Evolutionary conservation across 1,140 invertebrate genomes (phyloP), one percentile per base, ranked within the genome.

Genomic region (Sycobia sp.): DNA sequence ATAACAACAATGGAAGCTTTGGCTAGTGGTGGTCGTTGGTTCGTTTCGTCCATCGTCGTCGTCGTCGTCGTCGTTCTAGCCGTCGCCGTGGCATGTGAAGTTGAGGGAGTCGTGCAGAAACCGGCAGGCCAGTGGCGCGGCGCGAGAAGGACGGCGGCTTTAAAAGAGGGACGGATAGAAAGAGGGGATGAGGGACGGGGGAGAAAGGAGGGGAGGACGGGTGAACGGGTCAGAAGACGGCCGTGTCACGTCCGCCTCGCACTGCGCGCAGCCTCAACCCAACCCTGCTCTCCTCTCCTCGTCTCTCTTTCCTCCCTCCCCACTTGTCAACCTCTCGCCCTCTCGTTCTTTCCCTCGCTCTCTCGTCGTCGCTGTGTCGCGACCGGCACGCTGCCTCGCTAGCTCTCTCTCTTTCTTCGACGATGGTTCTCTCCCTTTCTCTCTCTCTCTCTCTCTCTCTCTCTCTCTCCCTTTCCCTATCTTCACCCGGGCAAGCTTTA

Each of bases 1-100:
- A 81, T 76, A 81, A 81, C 77, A 81, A 81, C 78, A 80, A 79
- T 80, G 70, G 77, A 76, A 57, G 22, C 69, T 65, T 58, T 71
- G 75, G 71, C 76, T 71, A 74, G 72, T 71, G 34, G 56, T 20
- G 20, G 34, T 55, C 14, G 53, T 72, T 47, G 3, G 23, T 9
- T 47, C 72, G 75, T n/a, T n/a, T n/a, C n/a, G n/a, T n/a, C n/a
- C n/a, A n/a, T n/a, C n/a, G n/a, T 11, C 29, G 29, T 32, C 29
- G 29, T n/a, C n/a, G 69, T 73, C 73, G 66, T 70, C 56, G 65
- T 32, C 53, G 66, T 66, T 14, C 20, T 25, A 65, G 63, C 54
- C 67, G 70, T 60, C 50, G 53, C 38, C 59, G 20, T 70, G 74
- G 72, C 73, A 73, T 72, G 69, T 72, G 67, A 68, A 67, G 62